Conservation (phyloP, 1,140 invertebrate species). For the Solen grandis region DNA sequence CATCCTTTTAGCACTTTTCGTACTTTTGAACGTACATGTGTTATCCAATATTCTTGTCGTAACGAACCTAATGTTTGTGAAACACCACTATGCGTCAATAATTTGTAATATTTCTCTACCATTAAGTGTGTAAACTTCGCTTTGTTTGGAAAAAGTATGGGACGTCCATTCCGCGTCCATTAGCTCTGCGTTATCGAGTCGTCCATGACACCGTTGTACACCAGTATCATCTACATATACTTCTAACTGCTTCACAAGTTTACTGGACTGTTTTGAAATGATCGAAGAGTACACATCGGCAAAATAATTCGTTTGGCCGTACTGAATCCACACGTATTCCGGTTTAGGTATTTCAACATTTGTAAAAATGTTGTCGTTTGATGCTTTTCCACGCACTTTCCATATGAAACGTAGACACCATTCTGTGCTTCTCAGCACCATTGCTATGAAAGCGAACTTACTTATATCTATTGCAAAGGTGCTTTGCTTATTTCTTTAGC, state of each 20-base stretch:
- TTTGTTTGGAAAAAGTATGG: neutral
- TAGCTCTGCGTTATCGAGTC: slow-evolving; percentile 2
- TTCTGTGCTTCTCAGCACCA: slow-evolving; percentile 8
- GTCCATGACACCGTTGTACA: neutral
- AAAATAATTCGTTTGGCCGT: slow-evolving; percentile 2
- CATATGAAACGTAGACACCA: neutral
- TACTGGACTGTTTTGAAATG: neutral
- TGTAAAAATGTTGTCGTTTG: too few species aligned
- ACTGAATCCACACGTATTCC: neutral
- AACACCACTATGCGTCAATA: slow-evolving; percentile 16
- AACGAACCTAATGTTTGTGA: slow-evolving; percentile 23
- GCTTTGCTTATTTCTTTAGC: neutral
- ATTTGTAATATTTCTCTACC: slow-evolving; percentile 13
- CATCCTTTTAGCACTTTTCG: neutral
- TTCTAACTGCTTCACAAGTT: neutral
- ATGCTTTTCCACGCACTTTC: neutral
- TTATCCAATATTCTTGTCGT: slow-evolving; percentile 16
- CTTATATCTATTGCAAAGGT: slow-evolving; percentile 13
- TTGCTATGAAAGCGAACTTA: slow-evolving; percentile 1
- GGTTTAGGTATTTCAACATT: neutral
- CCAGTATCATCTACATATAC: neutral
- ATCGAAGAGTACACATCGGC: neutral
- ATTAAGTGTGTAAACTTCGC: neutral
- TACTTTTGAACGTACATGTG: slow-evolving; percentile 4
- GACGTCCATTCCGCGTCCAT: neutral